These are phyloP conservation scores for Tetraodon nigroviridis DNA, from an alignment of 2,113 vertebrate genomes.

Conservation along the genomic window DNA sequence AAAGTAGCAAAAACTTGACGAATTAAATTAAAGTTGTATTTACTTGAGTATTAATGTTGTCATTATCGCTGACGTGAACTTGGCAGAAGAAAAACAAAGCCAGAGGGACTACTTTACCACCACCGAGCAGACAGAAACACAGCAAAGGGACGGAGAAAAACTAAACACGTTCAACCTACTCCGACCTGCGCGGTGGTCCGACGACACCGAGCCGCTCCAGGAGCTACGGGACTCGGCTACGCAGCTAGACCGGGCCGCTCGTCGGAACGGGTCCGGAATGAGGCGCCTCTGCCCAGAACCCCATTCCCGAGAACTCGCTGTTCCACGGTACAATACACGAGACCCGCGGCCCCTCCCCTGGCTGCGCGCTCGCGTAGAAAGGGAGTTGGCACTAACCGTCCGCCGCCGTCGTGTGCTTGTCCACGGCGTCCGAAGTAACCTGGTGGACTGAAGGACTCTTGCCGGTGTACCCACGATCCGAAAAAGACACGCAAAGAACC, in stretches of 20 bases:
- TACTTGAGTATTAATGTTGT: background rate
- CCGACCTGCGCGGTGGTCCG: background rate
- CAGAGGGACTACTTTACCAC: background rate
- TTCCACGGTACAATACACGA: slow-evolving; percentile 70
- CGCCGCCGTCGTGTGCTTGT: no score
- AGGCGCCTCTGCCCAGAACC: slow-evolving; percentile 16
- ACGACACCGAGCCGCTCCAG: background rate
- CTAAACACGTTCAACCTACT: slow-evolving; percentile 1
- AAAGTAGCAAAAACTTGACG: no score
- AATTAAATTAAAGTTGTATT: no score
- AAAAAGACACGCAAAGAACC: background rate
- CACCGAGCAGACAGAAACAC: background rate
- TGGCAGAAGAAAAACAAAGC: background rate
- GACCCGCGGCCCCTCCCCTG: slow-evolving; percentile 48
- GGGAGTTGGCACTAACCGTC: no score
- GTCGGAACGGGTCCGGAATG: background rate
- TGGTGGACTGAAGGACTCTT: background rate
- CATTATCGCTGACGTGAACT: background rate
- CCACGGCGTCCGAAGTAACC: no score
- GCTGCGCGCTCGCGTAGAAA: slow-evolving; percentile 45
- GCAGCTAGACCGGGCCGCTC: slow-evolving; percentile 1
- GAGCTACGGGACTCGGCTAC: background rate
- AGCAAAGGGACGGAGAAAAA: background rate
- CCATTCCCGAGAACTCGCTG: slow-evolving; percentile 22
- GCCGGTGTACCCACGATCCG: background rate